Evolutionary conservation across 2,888 invertebrate species (phyloP), one percentile per base, ranked within the genome.

Genomic region (Phengaris arion): DNA sequence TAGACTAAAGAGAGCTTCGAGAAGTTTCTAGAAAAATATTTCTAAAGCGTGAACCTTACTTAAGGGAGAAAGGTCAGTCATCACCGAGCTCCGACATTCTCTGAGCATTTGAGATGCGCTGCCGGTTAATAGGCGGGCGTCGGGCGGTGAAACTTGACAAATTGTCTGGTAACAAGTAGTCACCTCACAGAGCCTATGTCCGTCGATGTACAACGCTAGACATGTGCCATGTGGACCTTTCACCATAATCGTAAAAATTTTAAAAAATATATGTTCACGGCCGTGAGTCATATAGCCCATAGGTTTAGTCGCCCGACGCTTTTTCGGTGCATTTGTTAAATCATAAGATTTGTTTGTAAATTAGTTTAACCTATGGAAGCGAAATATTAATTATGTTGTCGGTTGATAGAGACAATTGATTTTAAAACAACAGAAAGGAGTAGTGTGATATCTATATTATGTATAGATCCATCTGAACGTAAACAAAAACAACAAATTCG

Each of bases 101-200:
- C 51, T 52, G 72, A 70, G 51, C 15, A 15, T 64, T 72, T 72
- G 72, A 72, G 72, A 72, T 72, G 72, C 72, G 35, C 54, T 72
- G 72, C 72, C 35, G 12, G 9, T 22, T 72, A 72, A 72, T 54
- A 8, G 12, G 22, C 52, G 72, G 72, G 52, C 12, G 35, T 12
- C 64, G 64, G 35, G 35, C 35, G 64, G 35, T 2, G 35, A 52
- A 35, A 72, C 52, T 72, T 72, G 72, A 72, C 72, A 72, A 72
- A 72, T 72, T 72, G 35, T 54, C 72, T 72, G 48, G 48, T 48
- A 7, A 64, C 64, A 12, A 12, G 12, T 12, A 13, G 22, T 54
- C 72, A 72, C 72, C 52, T 72, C 72, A 35, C 35, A 22, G 52
- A 22, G 22, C 22, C 52, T 54, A 54, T 54, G 52, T 6, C 51